Evolutionary conservation across 1,140 invertebrate species (phyloP), one percentile per base, ranked within the genome.

Genomic region (Paraescarpia echinospica): DNA sequence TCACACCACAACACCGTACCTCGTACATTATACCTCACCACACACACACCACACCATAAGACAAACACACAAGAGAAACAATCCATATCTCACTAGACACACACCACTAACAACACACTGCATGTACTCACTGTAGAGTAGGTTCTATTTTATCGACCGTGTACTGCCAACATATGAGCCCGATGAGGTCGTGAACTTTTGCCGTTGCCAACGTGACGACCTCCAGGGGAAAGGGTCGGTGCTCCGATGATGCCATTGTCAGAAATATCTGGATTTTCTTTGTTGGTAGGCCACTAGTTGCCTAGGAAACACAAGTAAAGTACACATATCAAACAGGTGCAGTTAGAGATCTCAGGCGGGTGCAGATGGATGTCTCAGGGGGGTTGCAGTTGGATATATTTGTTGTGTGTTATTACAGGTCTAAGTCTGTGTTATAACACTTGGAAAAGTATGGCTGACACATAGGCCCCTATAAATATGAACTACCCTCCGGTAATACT

Each of bases 131-230:
- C 96, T 95, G 95, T 34, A 97, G 93, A 89, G 95, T 94, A 31
- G 96, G 96, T 94, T 96, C 95, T 92, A 95, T 95, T 41, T 95
- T 95, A 94, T 96, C 96, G 93, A 95, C 95, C n/a, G 96, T 96
- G 93, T 97, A 97, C 93, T 96, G 96, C 96, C 96, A 99, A 96
- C 98, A 98, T 94, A 98, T 98, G 33, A 99, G 97, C 33, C 99
- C 99, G 96, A 99, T 98, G n/a, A 99, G 97, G 95, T 99, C 98
- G 94, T 97, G 96, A 51, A 99, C 98, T 96, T 98, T 98, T 34
- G 98, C 98, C 94, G 97, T 97, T 35, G 97, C 97, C 92, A 98
- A 96, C 4, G 91, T 90, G 59, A 99, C 98, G 33, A 99, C 97
- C 94, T 97, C 96, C 94, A 99, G 96, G 0, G 98, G 98, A 96